phyloP scores from a whole-genome alignment of 2,888 invertebrate genomes.

The Megalurothrips usitatus region DNA sequence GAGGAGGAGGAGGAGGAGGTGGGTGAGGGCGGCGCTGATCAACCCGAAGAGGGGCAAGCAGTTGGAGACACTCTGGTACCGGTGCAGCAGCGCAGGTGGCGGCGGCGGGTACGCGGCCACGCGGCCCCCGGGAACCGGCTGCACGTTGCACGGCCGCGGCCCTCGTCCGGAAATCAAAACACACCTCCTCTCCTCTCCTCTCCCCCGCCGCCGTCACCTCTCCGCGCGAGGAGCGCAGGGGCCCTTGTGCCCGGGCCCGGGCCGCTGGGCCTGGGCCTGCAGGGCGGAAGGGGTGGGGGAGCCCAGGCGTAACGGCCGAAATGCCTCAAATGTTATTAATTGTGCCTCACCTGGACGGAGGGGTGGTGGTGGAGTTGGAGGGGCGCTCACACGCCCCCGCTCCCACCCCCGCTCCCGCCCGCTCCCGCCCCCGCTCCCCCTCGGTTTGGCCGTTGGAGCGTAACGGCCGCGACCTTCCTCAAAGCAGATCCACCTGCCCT shows the following conservation, averaged over 20 bases:
- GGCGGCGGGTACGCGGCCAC: too few relatives aligned
- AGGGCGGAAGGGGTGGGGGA: neutral
- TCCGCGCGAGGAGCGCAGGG: neutral
- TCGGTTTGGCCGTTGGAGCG: neutral
- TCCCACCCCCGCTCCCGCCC: neutral
- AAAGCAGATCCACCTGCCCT: slow-evolving; percentile 25
- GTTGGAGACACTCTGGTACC: too few relatives aligned
- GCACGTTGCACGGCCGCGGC: too few relatives aligned
- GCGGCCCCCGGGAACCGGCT: too few relatives aligned
- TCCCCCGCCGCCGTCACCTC: neutral
- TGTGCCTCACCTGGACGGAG: neutral
- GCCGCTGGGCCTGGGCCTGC: too few relatives aligned
- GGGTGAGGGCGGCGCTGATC: too few relatives aligned
- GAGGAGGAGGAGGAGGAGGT: too few relatives aligned
- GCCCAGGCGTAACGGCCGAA: slow-evolving; percentile 9
- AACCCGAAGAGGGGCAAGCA: too few relatives aligned
- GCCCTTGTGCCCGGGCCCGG: neutral
- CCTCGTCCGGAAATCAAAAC: slow-evolving; percentile 13
- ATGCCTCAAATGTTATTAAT: slow-evolving; percentile 22
- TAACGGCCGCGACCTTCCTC: slow-evolving; percentile 21
- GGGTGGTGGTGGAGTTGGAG: neutral
- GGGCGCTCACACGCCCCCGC: neutral
- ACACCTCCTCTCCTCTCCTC: neutral
- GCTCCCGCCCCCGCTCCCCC: neutral
- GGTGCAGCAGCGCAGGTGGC: too few relatives aligned